A percentile compares a stretch with the other conserved stretches of the same genome.
Evolutionary conservation across 2,797 vertebrate genomes (phyloP).

Genomic region (Rhinella marina): DNA sequence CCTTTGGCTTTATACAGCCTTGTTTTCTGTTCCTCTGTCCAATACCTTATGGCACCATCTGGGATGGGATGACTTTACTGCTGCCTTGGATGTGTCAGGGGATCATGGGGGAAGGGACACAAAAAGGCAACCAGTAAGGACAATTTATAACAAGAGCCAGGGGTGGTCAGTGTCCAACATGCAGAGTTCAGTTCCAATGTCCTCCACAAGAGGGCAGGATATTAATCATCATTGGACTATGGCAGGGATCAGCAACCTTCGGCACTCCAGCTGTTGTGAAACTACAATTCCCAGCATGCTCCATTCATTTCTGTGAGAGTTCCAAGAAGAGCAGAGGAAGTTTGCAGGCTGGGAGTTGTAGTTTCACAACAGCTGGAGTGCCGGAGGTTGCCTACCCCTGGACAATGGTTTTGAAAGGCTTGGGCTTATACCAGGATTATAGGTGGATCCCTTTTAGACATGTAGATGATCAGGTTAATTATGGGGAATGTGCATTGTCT

Average conservation of each 20-base stretch:
- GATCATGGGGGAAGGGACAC: constrained; percentile 40
- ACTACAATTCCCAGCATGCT: too few species aligned
- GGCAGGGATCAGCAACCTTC: too few species aligned
- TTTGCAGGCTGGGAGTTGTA: too few species aligned
- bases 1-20: constrained; percentile 56
- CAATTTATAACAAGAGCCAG: not conserved
- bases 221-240: not conserved
- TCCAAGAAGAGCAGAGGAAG: too few species aligned
- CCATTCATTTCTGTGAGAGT: too few species aligned
- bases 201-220: constrained; percentile 33
- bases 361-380: too few species aligned
- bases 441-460: too few species aligned
- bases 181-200: not conserved
- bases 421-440: not conserved
- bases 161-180: not conserved
- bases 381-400: too few species aligned
- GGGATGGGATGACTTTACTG: constrained; percentile 51
- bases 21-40: constrained; percentile 48
- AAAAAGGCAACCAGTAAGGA: not conserved
- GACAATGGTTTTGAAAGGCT: not conserved
- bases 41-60: constrained; percentile 57
- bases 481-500: too few species aligned
- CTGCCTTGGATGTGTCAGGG: constrained; percentile 45
- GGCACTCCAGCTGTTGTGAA: too few species aligned
- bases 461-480: too few species aligned